Base-by-base conservation (phyloP, 2,797 vertebrate species). In the Lacerta agilis region DNA sequence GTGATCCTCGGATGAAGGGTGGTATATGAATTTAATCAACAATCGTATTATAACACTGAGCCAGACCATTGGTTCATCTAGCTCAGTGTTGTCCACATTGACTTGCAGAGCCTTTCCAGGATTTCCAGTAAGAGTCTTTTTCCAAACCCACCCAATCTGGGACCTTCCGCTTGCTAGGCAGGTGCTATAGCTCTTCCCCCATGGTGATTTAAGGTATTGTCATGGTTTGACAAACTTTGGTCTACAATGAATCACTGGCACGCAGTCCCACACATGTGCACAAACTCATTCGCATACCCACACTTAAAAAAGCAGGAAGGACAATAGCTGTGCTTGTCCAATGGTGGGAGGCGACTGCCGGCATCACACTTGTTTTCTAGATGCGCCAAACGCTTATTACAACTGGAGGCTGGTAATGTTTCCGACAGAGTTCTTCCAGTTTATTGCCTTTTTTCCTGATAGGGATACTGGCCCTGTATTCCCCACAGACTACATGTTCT, bases 381-480 rank as follows among this genome's bases (percentile, higher is more conserved):
- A 72, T 93, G 83, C 92, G 89, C 64, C 67, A n/a, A 79, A 69
- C 64, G 78, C 86, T 92, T 93, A 89, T 91, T 93, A 89, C n/a
- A 73, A 67, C 55, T 38, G 77, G 41, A 79, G 67, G 55, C 89
- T 67, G 82, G 43, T 86, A 94, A 93, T 0, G 1, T 89, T 91
- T 94, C 86, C 87, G 91, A 93, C 92, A 67, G 49, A 71, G 13
- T 0, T 0, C 87, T 71, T 93, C 73, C 88, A 86, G 78, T 86
- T 95, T 93, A 92, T 86, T 87, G 87, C 91, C 93, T 93, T 93
- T 93, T 71, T 23, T 91, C 91, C 92, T 94, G 87, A 92, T 91
- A 91, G 81, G 86, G 81, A 92, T 91, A 66, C 29, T 94, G 93
- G 94, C 93, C 93, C 93, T 87, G 55, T 89, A 90, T 90, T 91